Base-by-base conservation (phyloP, 2,888 invertebrate species). In the Cremastobaeus sp. region DNA sequence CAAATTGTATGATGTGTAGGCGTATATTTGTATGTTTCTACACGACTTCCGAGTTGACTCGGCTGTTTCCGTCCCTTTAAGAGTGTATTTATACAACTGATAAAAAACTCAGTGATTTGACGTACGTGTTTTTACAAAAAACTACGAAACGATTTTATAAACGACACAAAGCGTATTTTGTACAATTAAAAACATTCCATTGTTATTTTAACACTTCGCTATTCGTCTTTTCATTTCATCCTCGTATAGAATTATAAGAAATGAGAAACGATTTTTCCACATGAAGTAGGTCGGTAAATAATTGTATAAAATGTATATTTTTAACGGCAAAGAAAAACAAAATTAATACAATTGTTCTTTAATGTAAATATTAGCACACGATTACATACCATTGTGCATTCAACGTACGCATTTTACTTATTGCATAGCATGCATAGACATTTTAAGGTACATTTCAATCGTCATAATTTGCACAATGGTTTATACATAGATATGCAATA, bases 61-160 rank as follows among this genome's bases (percentile, higher is more conserved):
- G 50, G 55, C 48, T 25, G 50, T 43, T 60, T 62, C 70, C 70
- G 70, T 70, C 69, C 70, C 50, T 48, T 54, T 34, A 30, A n/a
- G n/a, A n/a, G n/a, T n/a, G n/a, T 32, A 45, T 50, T 21, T 43
- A 60, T 25, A 28, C 28, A 25, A 59, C 17, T 20, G 9, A 14
- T 25, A 25, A 28, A 48, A 25, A 9, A 17, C 62, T 50, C 50
- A 41, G 62, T 62, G 28, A 50, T 50, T 41, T 41, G 62, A 60
- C 30, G 35, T 32, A 12, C 14, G n/a, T 11, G 20, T 41, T 41
- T 41, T 2, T 17, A 37, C 5, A 9, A 2, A 37, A 37, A 17
- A 17, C 1, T 34, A 12, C 17, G 32, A 15, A 37, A 9, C 1
- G 6, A n/a, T n/a, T 37, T 8, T 37, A 37, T 5, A 32, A 8